Percentiles rank a stretch among this genome's conserved stretches.
phyloP scores from a whole-genome alignment of 2,888 invertebrate species.

The Drosophila atripex region DNA sequence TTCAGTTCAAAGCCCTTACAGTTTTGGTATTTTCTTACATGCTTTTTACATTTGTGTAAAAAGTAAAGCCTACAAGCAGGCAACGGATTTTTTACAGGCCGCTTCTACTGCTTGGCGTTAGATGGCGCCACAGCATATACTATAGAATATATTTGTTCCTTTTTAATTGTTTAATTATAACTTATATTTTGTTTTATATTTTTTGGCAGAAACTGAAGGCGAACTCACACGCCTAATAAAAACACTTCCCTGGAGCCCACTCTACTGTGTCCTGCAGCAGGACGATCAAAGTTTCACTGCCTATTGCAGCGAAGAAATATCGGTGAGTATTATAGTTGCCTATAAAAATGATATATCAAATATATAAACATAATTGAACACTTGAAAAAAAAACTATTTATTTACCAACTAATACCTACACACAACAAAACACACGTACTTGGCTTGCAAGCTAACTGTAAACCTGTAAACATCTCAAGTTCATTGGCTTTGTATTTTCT shows the following conservation, averaged over 20 bases:
- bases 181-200: not conserved
- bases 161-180: not conserved
- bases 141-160: not conserved
- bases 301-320: constrained; percentile 90
- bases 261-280: constrained; percentile 89
- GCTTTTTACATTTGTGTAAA: not conserved
- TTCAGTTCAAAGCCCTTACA: not conserved
- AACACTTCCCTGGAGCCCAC: constrained; percentile 87
- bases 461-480: constrained; percentile 17
- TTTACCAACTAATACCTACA: not conserved
- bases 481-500: constrained; percentile 48
- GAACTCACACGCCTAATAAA: constrained; percentile 83
- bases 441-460: constrained; percentile 3
- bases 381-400: not conserved
- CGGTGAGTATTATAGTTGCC: constrained; percentile 85
- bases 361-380: not conserved
- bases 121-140: constrained; percentile 4
- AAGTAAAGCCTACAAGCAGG: constrained; percentile 50
- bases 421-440: not conserved
- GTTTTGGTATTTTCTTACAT: not conserved
- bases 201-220: constrained; percentile 83
- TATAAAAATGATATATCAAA: no score
- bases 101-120: not conserved
- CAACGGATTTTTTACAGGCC: constrained; percentile 17
- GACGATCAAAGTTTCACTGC: constrained; percentile 89